A percentile compares a stretch with the other conserved stretches of the same genome.
Evolutionary conservation across 2,113 vertebrate species (phyloP).

Genomic region (Sigmodon hispidus): DNA sequence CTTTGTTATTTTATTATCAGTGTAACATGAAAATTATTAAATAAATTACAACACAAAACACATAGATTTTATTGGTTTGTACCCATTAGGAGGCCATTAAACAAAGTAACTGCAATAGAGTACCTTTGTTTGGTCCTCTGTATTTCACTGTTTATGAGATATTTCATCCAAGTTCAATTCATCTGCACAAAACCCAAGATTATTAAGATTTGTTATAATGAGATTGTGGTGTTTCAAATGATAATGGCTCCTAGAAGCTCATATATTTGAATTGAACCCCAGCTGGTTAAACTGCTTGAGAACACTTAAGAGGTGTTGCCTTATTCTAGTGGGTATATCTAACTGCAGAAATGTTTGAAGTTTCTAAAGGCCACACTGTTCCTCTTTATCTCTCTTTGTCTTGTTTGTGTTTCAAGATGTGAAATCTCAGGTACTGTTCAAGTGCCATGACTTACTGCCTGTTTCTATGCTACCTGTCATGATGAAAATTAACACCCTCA

Average conservation of each 20-base stretch:
- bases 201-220: background rate
- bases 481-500: background rate
- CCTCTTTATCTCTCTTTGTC: background rate
- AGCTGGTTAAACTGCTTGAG: background rate
- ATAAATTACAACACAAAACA: slow-evolving; percentile 2
- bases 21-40: background rate
- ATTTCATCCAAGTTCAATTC: background rate
- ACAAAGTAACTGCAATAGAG: background rate
- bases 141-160: background rate
- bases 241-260: background rate
- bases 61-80: background rate
- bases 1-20: background rate
- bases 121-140: background rate
- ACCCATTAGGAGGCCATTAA: background rate
- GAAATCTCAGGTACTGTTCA: background rate
- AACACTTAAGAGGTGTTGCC: background rate
- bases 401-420: background rate
- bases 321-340: no score
- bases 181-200: background rate
- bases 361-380: background rate
- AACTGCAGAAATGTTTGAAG: background rate
- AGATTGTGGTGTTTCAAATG: background rate
- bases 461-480: background rate
- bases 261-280: background rate
- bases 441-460: background rate